phyloP scores from a whole-genome alignment of 2,888 invertebrate species.

The Hetaerina titia region DNA sequence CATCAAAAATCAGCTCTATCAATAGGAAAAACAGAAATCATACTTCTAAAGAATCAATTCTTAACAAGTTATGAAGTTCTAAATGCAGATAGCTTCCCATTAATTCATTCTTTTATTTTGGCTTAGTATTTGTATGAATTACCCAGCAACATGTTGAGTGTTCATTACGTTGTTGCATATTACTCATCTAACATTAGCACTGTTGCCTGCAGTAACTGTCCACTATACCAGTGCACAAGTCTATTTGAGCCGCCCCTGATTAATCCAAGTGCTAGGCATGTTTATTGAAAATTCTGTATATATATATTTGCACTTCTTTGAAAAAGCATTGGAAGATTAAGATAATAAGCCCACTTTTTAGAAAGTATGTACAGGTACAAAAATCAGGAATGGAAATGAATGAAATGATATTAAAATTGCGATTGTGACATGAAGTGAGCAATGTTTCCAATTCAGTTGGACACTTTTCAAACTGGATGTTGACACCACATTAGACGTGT shows the following conservation, averaged over 20 bases:
- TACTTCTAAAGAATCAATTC: constrained; percentile 27
- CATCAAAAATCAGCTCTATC: constrained; percentile 15
- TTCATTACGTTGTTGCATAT: background rate
- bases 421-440: constrained; percentile 14
- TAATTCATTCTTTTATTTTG: constrained; percentile 22
- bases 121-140: constrained; percentile 31
- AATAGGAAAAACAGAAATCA: constrained; percentile 18
- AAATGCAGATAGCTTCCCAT: constrained; percentile 48
- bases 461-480: background rate
- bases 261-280: background rate
- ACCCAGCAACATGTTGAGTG: background rate
- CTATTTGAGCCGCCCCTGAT: background rate
- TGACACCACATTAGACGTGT: background rate
- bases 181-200: background rate
- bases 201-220: background rate
- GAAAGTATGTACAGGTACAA: constrained; percentile 52
- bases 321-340: constrained; percentile 40
- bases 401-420: constrained; percentile 40
- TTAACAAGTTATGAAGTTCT: constrained; percentile 47
- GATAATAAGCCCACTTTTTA: background rate
- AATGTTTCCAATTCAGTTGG: constrained; percentile 4
- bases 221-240: background rate
- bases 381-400: constrained; percentile 54
- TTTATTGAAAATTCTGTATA: background rate
- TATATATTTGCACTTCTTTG: background rate